A percentile compares a stretch with the other conserved stretches of the same genome.
These are phyloP conservation scores for Oceanodroma tethys DNA, from an alignment of 2,113 vertebrate species.

Conservation along the genomic window DNA sequence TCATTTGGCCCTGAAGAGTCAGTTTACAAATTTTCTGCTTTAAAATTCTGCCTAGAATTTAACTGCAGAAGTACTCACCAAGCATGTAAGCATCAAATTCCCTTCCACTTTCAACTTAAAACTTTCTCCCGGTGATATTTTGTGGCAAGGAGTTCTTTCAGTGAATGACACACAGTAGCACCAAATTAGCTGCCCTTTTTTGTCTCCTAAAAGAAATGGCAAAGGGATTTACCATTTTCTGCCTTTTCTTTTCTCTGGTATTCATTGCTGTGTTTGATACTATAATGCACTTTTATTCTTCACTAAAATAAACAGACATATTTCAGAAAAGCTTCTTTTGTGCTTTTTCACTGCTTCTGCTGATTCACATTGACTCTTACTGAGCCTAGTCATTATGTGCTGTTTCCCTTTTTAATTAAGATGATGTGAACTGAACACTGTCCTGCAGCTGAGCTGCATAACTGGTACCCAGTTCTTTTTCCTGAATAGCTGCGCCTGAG, in stretches of 20 bases:
- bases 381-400: neutral
- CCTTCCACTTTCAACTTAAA: neutral
- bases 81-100: neutral
- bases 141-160: neutral
- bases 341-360: neutral
- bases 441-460: neutral
- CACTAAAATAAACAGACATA: neutral
- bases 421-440: neutral
- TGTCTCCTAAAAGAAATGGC: neutral
- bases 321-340: neutral
- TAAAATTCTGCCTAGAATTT: neutral
- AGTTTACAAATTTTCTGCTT: neutral
- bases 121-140: neutral
- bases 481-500: neutral
- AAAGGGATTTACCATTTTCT: neutral
- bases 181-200: neutral
- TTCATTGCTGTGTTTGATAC: neutral
- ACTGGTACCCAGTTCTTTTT: neutral
- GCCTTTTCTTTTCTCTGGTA: neutral
- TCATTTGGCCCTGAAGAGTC: neutral
- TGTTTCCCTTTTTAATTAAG: neutral
- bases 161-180: neutral
- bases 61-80: neutral
- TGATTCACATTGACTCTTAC: neutral
- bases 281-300: neutral